A percentile compares a stretch with the other conserved stretches of the same genome.
These are phyloP conservation scores for Ceratina japonica DNA, from an alignment of 1,140 invertebrate species.

Conservation along the genomic window DNA sequence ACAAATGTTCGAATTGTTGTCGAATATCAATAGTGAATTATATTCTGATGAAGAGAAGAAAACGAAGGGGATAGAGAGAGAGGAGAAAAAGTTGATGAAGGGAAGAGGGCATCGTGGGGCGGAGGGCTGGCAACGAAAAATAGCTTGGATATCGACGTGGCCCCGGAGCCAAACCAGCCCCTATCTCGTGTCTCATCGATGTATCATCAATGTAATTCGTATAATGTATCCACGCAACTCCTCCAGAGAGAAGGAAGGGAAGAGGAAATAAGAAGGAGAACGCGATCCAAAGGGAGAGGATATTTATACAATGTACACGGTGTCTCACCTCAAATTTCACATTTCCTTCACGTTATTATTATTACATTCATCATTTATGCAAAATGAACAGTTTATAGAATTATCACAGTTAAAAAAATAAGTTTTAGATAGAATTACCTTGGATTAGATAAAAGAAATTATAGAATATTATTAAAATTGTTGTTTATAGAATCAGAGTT, in stretches of 20 bases:
- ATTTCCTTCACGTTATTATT: too few species aligned
- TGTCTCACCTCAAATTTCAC: too few species aligned
- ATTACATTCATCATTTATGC: too few species aligned
- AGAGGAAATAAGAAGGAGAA: neutral
- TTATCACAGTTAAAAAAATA: too few species aligned
- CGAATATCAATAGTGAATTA: neutral
- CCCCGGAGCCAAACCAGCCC: conserved; percentile 43
- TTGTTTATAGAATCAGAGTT: too few species aligned
- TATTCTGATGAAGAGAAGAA: neutral
- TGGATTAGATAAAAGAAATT: too few species aligned
- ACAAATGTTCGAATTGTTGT: neutral
- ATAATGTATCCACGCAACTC: conserved; percentile 65
- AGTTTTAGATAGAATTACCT: too few species aligned
- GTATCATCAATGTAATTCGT: conserved; percentile 68
- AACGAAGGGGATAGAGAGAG: neutral
- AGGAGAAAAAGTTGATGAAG: neutral
- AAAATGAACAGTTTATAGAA: too few species aligned
- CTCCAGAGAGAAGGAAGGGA: neutral
- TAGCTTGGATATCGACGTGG: conserved; percentile 56
- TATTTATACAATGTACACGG: conserved; percentile 3
- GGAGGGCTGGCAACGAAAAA: conserved; percentile 51
- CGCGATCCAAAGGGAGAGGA: neutral
- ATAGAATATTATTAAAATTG: too few species aligned
- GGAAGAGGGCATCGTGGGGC: conserved; percentile 16
- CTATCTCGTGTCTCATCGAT: conserved; percentile 66